phyloP scores from a whole-genome alignment of 2,888 invertebrate species.

The Ophion obscuratus region DNA sequence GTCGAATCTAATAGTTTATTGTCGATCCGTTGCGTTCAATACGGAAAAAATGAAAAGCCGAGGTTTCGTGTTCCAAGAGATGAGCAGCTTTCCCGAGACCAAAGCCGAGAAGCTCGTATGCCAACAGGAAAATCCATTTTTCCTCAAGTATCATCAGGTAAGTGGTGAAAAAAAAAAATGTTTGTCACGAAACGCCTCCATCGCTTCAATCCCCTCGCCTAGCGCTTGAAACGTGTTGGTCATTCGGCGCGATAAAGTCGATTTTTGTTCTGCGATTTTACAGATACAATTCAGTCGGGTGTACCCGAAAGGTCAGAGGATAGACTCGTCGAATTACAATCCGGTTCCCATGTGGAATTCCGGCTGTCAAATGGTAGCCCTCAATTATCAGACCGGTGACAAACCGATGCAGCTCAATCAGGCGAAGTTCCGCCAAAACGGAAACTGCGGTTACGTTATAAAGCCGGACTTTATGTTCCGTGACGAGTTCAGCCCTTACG shows the following conservation, averaged over 20 bases:
- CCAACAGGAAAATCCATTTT: conserved; percentile 90
- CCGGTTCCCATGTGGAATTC: conserved; percentile 98
- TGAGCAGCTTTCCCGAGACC: conserved; percentile 99
- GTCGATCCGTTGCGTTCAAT: conserved; percentile 94
- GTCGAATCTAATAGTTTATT: conserved; percentile 98
- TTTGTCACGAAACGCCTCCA: not conserved
- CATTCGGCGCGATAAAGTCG: not conserved
- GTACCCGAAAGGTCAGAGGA: conserved; percentile 96
- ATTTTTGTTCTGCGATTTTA: conserved; percentile 37
- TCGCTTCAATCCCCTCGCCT: too few relatives aligned
- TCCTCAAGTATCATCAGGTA: conserved; percentile 91
- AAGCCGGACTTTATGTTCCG: conserved; percentile 95
- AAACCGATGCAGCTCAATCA: conserved; percentile 98
- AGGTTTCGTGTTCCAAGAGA: conserved; percentile 94
- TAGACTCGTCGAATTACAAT: conserved; percentile 99
- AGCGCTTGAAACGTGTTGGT: too few relatives aligned
- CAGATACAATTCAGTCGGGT: conserved; percentile 95
- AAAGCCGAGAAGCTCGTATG: conserved; percentile 97
- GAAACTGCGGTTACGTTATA: conserved; percentile 95
- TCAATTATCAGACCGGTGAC: conserved; percentile 98
- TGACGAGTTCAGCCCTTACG: conserved; percentile 92
- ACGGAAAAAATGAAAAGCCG: conserved; percentile 89
- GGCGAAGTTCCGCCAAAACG: conserved; percentile 96
- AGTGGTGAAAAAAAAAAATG: conserved; percentile 9
- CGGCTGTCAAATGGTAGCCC: conserved; percentile 98